Conservation (phyloP, 2,113 vertebrate genomes). For the Anser brachyrhynchus region DNA sequence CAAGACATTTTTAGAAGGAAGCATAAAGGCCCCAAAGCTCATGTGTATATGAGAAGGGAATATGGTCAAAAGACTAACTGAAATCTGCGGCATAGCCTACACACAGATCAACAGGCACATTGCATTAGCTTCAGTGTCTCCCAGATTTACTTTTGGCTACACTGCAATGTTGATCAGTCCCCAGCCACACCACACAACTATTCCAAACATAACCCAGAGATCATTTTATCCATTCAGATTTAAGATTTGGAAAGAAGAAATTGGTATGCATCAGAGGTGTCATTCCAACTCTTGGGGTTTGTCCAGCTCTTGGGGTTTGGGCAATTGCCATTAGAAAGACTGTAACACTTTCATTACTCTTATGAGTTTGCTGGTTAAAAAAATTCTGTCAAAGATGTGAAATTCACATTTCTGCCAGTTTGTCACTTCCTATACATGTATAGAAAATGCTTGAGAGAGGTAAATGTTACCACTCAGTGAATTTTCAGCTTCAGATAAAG, state of each 20-base stretch:
- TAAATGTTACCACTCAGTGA: not conserved
- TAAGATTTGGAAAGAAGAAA: not conserved
- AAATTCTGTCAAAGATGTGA: not conserved
- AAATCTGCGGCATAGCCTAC: not conserved
- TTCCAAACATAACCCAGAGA: not conserved
- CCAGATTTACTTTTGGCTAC: not conserved
- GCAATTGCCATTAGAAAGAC: not conserved
- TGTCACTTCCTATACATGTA: not conserved
- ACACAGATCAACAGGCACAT: not conserved
- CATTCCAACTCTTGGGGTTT: not conserved
- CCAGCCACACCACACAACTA: not conserved
- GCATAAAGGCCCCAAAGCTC: not conserved
- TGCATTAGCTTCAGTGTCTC: not conserved
- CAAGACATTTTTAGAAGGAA: not conserved
- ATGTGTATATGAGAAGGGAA: not conserved
- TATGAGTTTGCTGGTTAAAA: not conserved
- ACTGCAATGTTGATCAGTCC: not conserved
- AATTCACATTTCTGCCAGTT: not conserved
- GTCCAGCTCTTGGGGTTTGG: not conserved
- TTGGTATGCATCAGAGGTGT: not conserved
- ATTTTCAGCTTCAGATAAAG: not conserved
- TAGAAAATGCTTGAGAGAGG: not conserved
- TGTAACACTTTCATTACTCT: not conserved
- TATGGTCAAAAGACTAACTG: not conserved
- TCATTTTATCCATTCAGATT: not conserved